Evolutionary conservation across 2,888 invertebrate genomes (phyloP).

Genomic region (Philonicus albiceps): DNA sequence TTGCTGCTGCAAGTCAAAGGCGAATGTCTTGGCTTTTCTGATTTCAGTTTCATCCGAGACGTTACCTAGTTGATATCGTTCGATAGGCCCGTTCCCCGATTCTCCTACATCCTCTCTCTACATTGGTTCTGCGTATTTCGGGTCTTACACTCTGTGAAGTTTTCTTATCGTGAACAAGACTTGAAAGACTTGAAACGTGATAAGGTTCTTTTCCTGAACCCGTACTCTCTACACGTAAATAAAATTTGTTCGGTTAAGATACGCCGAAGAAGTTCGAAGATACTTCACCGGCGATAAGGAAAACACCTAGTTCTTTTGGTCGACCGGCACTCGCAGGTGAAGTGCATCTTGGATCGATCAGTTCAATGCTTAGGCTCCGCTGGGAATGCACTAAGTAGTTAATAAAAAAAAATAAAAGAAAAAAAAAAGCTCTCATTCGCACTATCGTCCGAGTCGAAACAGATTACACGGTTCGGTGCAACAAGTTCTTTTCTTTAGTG

Average conservation of each 20-base stretch:
- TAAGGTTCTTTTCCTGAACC: background rate
- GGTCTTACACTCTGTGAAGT: background rate
- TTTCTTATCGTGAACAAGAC: background rate
- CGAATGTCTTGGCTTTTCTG: conserved; percentile 28
- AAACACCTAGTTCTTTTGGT: background rate
- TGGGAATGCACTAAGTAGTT: background rate
- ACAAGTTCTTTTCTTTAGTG: background rate
- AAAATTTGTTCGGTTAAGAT: background rate
- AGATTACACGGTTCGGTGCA: conserved; percentile 14
- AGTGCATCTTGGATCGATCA: background rate
- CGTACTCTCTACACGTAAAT: background rate
- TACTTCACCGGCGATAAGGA: background rate
- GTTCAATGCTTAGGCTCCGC: background rate
- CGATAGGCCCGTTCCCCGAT: background rate
- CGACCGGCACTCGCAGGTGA: background rate
- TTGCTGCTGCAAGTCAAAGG: background rate
- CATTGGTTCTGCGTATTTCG: background rate
- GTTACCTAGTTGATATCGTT: conserved; percentile 7
- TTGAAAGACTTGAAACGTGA: background rate
- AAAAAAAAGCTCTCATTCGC: no score
- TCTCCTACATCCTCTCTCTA: background rate
- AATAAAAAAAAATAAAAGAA: no score
- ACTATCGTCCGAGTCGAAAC: background rate
- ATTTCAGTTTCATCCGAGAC: conserved; percentile 39
- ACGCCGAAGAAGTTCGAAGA: background rate